Base-by-base conservation (phyloP, 2,888 invertebrate genomes). In the Lissonota sp. region DNA sequence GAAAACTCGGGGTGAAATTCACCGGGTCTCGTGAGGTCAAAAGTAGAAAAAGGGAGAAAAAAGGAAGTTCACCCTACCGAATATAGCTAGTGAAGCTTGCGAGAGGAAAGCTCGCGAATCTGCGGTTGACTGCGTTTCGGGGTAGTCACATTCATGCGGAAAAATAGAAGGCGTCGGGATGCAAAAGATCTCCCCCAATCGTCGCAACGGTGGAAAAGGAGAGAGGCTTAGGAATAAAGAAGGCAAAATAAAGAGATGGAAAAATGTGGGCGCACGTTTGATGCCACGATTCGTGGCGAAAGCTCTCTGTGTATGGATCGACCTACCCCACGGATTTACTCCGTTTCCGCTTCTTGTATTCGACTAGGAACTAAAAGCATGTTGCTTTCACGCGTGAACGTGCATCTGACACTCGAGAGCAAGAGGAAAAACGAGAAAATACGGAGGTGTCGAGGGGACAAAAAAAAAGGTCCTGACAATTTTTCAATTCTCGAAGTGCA, bases 71-170 rank as follows among this genome's bases (percentile, higher is more conserved):
- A 26, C 26, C 26, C 26, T 26, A 26, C 26, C 3, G 26, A 26
- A 26, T 26, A 26, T 26, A 26, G 26, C 26, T 26, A 26, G 26
- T 26, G 26, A 26, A 26, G 26, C 26, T 74, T 64, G 55, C 70
- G 58, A 79, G 63, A 37, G 44, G 57, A 37, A 44, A 53, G 12
- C 49, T 42, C 67, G 8, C 64, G 72, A 75, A 76, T 66, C 75
- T 75, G 71, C 80, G 72, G 75, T 80, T 76, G 80, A 80, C 80
- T 80, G 71, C 75, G 66, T 80, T 80, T 62, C 49, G 37, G 62
- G 44, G 55, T 26, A 26, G 26, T 26, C 26, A 26, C 67, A 80
- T 53, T 72, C 75, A 71, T 71, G 71, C 46, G 55, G 66, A 71
- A 76, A 80, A 76, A 26, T 26, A 71, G 55, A 49, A 80, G 71